Evolutionary conservation across 2,113 vertebrate species (phyloP).

Genomic region (Ailuropoda melanoleuca): DNA sequence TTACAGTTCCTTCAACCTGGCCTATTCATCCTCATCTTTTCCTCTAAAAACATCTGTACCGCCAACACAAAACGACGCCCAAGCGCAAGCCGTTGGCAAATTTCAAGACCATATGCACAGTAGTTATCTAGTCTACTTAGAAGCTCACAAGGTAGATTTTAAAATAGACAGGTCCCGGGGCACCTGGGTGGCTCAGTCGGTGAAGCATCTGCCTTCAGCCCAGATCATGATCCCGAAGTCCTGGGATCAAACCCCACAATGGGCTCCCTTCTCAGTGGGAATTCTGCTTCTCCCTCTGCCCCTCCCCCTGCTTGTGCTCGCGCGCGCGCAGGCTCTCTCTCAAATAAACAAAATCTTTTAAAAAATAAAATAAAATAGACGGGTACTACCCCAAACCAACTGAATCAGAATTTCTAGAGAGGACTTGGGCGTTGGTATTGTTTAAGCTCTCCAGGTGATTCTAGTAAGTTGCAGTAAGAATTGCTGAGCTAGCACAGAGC

Average conservation of each 20-base stretch:
- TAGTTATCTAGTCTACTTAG: background rate
- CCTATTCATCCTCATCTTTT: background rate
- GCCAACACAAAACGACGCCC: background rate
- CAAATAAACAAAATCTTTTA: background rate
- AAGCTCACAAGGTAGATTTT: background rate
- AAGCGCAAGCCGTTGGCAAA: background rate
- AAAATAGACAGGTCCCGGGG: background rate
- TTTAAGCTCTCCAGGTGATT: background rate
- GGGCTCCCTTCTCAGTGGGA: background rate
- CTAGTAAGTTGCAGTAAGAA: background rate
- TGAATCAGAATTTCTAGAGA: conserved; percentile 9
- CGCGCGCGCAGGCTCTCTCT: too few species aligned
- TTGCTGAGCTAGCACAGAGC: background rate
- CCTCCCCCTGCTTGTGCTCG: background rate
- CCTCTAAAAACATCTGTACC: background rate
- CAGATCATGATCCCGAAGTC: background rate
- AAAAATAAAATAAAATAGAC: background rate
- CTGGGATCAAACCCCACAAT: background rate
- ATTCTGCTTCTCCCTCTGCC: background rate
- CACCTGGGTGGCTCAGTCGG: background rate
- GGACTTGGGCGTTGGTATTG: background rate
- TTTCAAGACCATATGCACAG: background rate
- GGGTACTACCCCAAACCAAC: background rate
- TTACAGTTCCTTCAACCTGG: background rate
- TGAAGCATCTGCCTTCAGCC: background rate